Conservation (phyloP, 1,140 invertebrate species). For the Dinoponera quadriceps region DNA sequence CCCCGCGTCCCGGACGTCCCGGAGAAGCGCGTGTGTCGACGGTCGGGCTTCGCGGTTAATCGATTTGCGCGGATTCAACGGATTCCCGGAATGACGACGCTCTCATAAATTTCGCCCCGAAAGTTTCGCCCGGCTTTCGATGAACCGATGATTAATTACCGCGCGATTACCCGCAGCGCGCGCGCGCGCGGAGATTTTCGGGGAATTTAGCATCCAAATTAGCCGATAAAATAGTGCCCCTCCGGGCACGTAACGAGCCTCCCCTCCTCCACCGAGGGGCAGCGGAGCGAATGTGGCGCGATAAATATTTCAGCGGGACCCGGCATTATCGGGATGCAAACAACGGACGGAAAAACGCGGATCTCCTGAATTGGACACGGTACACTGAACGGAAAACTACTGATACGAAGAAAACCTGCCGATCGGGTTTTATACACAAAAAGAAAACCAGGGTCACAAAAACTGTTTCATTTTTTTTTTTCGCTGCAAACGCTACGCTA, state of each 20-base stretch:
- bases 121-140: constrained; percentile 37
- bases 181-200: constrained; percentile 39
- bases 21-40: not conserved
- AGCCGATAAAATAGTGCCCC: constrained; percentile 33
- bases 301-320: constrained; percentile 19
- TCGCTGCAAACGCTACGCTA: constrained; percentile 57
- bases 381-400: constrained; percentile 49
- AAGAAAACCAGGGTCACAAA: constrained; percentile 73
- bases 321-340: constrained; percentile 36
- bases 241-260: too few species aligned
- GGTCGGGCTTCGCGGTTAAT: constrained; percentile 20
- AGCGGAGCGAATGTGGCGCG: constrained; percentile 4
- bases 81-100: constrained; percentile 21
- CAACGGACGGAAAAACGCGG: constrained; percentile 6
- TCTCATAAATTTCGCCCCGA: constrained; percentile 31
- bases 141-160: constrained; percentile 51
- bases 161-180: constrained; percentile 10
- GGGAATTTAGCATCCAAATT: constrained; percentile 47
- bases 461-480: constrained; percentile 66
- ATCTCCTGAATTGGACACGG: constrained; percentile 63
- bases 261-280: too few species aligned
- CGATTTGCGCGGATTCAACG: constrained; percentile 34
- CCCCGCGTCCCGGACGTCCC: not conserved
- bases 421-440: constrained; percentile 69
- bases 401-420: constrained; percentile 71